A percentile compares a stretch with the other conserved stretches of the same genome.
phyloP scores from a whole-genome alignment of 1,140 invertebrate genomes.

The Triops cancriformis region DNA sequence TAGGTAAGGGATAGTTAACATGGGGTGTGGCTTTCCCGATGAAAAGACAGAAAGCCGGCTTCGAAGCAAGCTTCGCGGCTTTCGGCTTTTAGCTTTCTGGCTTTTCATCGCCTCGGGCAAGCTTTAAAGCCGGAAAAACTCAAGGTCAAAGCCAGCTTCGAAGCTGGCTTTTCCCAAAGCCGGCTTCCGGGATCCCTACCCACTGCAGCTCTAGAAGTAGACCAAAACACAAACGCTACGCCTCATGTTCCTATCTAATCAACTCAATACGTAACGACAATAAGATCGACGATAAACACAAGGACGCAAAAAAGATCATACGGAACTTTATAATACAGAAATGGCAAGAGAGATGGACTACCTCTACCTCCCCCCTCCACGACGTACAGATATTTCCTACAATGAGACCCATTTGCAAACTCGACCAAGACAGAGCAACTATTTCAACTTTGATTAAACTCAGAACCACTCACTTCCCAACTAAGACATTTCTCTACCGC shows the following conservation, averaged over 20 bases:
- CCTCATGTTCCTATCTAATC: background rate
- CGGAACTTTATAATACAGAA: background rate
- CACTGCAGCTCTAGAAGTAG: no score
- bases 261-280: background rate
- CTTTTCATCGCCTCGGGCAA: no score
- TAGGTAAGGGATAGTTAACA: no score
- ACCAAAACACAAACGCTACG: no score
- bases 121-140: no score
- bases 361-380: background rate
- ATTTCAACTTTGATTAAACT: background rate
- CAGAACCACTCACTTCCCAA: background rate
- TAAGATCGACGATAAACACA: background rate
- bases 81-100: no score
- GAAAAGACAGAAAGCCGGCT: no score
- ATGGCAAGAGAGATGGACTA: background rate
- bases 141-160: no score
- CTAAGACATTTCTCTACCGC: background rate
- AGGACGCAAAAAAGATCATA: background rate
- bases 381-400: background rate
- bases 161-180: no score
- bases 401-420: background rate
- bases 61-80: no score
- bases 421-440: background rate
- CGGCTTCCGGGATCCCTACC: no score
- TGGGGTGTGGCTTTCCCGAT: no score